Percentiles rank a stretch among this genome's conserved stretches.
These are phyloP conservation scores for Asteroscopus sphinx DNA, from an alignment of 2,888 invertebrate genomes.

Conservation along the genomic window DNA sequence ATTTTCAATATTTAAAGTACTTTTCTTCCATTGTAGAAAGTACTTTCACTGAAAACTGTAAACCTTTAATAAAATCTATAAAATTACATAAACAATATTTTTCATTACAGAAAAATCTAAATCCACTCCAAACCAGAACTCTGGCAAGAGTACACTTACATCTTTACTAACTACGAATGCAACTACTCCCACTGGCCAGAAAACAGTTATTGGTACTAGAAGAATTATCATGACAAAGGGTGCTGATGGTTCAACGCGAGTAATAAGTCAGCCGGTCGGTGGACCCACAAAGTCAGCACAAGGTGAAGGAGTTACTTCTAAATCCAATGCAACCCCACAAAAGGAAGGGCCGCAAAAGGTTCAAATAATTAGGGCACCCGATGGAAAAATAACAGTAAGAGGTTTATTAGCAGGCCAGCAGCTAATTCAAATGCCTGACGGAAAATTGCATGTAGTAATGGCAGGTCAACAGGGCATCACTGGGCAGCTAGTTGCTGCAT, in stretches of 20 bases:
- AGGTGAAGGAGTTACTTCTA: slow-evolving; percentile 73
- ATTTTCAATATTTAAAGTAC: too few relatives aligned
- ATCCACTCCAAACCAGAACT: slow-evolving; percentile 85
- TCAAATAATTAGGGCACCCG: slow-evolving; percentile 96
- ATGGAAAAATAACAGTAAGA: slow-evolving; percentile 97
- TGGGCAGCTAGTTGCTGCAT: slow-evolving; percentile 82
- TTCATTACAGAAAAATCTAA: slow-evolving; percentile 77
- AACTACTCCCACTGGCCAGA: slow-evolving; percentile 89
- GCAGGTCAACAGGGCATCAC: slow-evolving; percentile 90
- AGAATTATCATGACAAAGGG: slow-evolving; percentile 94
- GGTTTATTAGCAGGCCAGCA: slow-evolving; percentile 98
- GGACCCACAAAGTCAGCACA: slow-evolving; percentile 72
- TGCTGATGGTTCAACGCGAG: slow-evolving; percentile 91
- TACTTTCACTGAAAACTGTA: too few relatives aligned
- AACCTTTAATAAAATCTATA: too few relatives aligned
- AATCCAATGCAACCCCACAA: slow-evolving; percentile 69
- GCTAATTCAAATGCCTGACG: slow-evolving; percentile 97
- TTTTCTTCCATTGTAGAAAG: too few relatives aligned
- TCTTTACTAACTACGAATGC: slow-evolving; percentile 90
- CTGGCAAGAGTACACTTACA: slow-evolving; percentile 91
- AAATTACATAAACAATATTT: neutral
- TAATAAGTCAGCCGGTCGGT: slow-evolving; percentile 90
- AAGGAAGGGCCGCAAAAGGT: slow-evolving; percentile 93
- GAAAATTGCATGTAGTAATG: slow-evolving; percentile 96
- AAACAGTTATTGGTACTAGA: slow-evolving; percentile 91